A percentile compares a stretch with the other conserved stretches of the same genome.
Conservation (phyloP, 1,140 invertebrate species). For the Pseudobourletiella spinata region DNA sequence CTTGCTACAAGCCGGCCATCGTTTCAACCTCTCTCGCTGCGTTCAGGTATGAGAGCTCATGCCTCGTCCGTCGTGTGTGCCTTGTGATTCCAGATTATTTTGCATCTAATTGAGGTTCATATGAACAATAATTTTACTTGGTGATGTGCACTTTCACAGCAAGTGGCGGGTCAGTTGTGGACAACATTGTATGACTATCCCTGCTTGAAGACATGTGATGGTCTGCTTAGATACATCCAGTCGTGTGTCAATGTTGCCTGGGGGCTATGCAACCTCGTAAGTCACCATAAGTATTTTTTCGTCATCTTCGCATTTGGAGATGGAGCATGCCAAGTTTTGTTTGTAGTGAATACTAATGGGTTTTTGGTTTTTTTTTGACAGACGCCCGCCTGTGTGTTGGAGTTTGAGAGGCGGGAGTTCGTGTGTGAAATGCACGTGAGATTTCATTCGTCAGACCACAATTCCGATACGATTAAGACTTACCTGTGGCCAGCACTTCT, state of each 20-base stretch:
- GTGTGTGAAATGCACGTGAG: constrained; percentile 52
- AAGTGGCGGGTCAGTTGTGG: constrained; percentile 56
- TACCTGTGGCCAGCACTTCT: constrained; percentile 64
- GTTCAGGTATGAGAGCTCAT: constrained; percentile 48
- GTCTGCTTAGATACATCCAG: constrained; percentile 53
- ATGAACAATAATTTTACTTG: no score
- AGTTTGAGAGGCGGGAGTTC: constrained; percentile 52
- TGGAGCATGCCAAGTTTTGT: no score
- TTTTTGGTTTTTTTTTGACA: constrained; percentile 37
- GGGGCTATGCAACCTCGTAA: constrained; percentile 50
- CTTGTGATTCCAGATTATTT: no score
- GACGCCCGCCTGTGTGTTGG: constrained; percentile 46
- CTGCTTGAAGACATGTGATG: constrained; percentile 53
- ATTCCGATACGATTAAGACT: constrained; percentile 50
- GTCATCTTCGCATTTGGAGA: no score
- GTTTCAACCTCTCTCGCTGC: constrained; percentile 49
- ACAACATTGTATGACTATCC: constrained; percentile 67
- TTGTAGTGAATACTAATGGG: neutral
- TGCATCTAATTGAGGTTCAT: no score
- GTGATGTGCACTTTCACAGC: constrained; percentile 42
- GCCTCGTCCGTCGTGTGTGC: no score
- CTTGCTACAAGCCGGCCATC: constrained; percentile 47
- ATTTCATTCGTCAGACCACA: constrained; percentile 53
- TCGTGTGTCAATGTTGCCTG: constrained; percentile 58
- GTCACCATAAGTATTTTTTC: no score